These are phyloP conservation scores for Scaptomyza pallida DNA, from an alignment of 1,140 invertebrate species.

Conservation along the genomic window DNA sequence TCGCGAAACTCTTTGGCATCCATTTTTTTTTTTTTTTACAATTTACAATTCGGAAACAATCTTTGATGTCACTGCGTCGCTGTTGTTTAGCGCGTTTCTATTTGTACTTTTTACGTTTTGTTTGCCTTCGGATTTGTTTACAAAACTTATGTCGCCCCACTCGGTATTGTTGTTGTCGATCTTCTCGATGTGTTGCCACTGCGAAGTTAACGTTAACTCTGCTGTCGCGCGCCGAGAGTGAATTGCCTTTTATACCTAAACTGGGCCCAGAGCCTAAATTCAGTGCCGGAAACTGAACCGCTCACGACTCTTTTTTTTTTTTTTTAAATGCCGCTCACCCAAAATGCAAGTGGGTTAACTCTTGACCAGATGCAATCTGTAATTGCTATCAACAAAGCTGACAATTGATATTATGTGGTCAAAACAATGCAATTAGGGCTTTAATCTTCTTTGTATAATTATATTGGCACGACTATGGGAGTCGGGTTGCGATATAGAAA, in stretches of 20 bases:
- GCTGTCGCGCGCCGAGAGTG: conserved; percentile 1
- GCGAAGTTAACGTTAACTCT: conserved; percentile 23
- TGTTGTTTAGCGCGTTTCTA: conserved; percentile 37
- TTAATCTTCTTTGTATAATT: conserved; percentile 16
- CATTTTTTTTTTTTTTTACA: conserved; percentile 84
- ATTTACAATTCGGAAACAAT: conserved; percentile 20
- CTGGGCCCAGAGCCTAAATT: not conserved
- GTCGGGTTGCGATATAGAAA: too few species aligned
- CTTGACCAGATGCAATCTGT: conserved; percentile 1
- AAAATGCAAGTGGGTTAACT: conserved; percentile 1
- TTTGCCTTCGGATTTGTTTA: conserved; percentile 28
- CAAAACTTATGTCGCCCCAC: conserved; percentile 12
- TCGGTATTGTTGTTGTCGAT: conserved; percentile 11
- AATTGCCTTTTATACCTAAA: conserved; percentile 28
- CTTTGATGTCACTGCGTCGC: conserved; percentile 13
- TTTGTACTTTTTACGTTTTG: conserved; percentile 36
- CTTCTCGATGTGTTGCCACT: conserved; percentile 2
- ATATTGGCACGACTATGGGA: not conserved
- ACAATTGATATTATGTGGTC: conserved; percentile 3
- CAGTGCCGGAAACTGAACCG: conserved; percentile 6
- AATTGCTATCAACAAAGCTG: conserved; percentile 12
- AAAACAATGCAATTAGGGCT: not conserved
- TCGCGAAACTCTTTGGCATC: conserved; percentile 89
- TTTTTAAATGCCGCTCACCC: conserved; percentile 3
- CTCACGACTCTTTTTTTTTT: conserved; percentile 16